Evolutionary conservation across 2,113 vertebrate genomes (phyloP).

Genomic region (Protomyctophum bolini): DNA sequence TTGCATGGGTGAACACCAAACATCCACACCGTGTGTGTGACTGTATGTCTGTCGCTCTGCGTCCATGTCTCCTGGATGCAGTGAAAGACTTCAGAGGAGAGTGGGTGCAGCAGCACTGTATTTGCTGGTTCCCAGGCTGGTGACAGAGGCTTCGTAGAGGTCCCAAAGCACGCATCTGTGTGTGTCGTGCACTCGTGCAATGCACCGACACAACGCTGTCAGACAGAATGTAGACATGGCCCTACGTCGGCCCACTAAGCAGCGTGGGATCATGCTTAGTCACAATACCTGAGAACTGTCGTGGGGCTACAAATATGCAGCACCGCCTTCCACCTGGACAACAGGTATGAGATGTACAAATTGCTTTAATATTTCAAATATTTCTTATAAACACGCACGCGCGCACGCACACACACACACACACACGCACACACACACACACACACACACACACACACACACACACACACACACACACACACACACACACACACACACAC

Average conservation of each 20-base stretch:
- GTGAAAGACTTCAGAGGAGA: slow-evolving; percentile 45
- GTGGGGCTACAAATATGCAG: slow-evolving; percentile 40
- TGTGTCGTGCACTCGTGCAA: slow-evolving; percentile 60
- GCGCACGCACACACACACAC: background rate
- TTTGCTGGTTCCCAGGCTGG: slow-evolving; percentile 30
- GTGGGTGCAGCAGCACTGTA: slow-evolving; percentile 26
- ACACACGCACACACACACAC: slow-evolving; percentile 3
- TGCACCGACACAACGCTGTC: slow-evolving; percentile 56
- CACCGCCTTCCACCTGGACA: slow-evolving; percentile 41
- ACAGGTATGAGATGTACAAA: slow-evolving; percentile 8
- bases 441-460: background rate
- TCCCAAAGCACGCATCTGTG: slow-evolving; percentile 33
- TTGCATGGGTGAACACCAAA: slow-evolving; percentile 68
- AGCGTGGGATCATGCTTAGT: slow-evolving; percentile 59
- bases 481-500: background rate
- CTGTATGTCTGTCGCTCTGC: slow-evolving; percentile 41
- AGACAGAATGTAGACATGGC: slow-evolving; percentile 63
- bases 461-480: background rate
- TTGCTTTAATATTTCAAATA: slow-evolving; percentile 2
- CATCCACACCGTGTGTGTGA: slow-evolving; percentile 37
- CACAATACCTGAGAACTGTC: slow-evolving; percentile 45
- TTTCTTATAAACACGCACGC: background rate
- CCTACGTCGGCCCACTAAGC: slow-evolving; percentile 51
- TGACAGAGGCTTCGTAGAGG: slow-evolving; percentile 39
- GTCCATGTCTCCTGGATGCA: slow-evolving; percentile 25